These are phyloP conservation scores for Microtus oregoni DNA, from an alignment of 2,113 vertebrate species.

Conservation along the genomic window DNA sequence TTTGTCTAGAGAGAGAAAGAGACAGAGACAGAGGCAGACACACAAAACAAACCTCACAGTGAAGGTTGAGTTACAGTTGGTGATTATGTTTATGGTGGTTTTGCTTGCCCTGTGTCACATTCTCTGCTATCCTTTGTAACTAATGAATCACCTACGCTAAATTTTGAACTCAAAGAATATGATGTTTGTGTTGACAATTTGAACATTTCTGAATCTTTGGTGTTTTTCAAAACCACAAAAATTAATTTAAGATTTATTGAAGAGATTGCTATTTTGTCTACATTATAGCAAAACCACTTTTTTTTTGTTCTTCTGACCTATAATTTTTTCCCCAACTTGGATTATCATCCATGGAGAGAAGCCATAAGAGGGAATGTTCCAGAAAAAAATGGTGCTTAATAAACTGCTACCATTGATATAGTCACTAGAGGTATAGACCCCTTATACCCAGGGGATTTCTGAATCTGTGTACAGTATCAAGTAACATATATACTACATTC, in stretches of 20 bases:
- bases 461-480: not conserved
- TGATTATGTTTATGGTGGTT: not conserved
- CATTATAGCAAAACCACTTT: not conserved
- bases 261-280: not conserved
- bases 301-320: not conserved
- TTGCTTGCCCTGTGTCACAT: not conserved
- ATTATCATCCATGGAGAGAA: not conserved
- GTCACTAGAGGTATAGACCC: no score
- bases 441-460: not conserved
- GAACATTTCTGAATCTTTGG: not conserved
- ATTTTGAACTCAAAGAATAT: not conserved
- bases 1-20: not conserved
- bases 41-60: no score
- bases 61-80: not conserved
- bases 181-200: not conserved
- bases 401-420: not conserved
- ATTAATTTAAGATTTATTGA: not conserved
- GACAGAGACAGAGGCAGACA: not conserved
- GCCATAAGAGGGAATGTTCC: not conserved
- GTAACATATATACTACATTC: not conserved
- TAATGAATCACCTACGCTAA: not conserved
- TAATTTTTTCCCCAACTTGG: no score
- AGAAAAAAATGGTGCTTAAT: not conserved
- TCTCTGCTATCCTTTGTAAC: not conserved
- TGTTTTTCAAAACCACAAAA: conserved; percentile 6